Base-by-base conservation (phyloP, 2,888 invertebrate genomes). In the Melanostoma mellinum region DNA sequence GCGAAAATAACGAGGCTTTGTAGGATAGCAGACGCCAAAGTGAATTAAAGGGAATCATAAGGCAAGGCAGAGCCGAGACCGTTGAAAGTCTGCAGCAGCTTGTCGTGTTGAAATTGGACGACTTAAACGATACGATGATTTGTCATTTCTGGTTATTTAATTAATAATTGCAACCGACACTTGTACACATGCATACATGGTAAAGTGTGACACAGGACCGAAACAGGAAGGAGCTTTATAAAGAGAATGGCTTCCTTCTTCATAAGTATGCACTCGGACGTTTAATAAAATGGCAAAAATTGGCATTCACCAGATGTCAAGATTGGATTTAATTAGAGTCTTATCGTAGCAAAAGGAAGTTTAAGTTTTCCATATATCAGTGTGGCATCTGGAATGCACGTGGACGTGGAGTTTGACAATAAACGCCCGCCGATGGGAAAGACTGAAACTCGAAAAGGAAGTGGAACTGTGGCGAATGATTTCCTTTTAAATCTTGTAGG, bases 91-190 rank as follows among this genome's bases (percentile, higher is more conserved):
- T 46, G 36, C 69, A 60, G 44, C 74, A 55, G 68, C 73, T 73
- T 48, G 68, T 65, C 71, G 38, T 63, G 67, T 44, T 77, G 74
- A 79, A 58, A 75, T 61, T 76, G 79, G 80, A 72, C 67, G 74
- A 85, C 85, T 85, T 80, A 85, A 85, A 40, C 80, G 85, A 80
- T 36, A 63, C 76, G 76, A 76, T 75, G 76, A 85, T 85, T 85
- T 85, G 85, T 85, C 85, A 85, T 85, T 73, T 80, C 85, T 80
- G 75, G 75, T 80, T 85, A 85, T 85, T 76, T 80, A 85, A 85
- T 85, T 85, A 85, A 85, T 80, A 85, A 85, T 80, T 85, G 76
- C 76, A 80, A 60, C 60, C 61, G 85, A 76, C 80, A 76, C 76
- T 75, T 48, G 55, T 55, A 75, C 65, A 78, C 30, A 52, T 48